Evolutionary conservation across 1,140 invertebrate genomes (phyloP).

Genomic region (Asobara japonica): DNA sequence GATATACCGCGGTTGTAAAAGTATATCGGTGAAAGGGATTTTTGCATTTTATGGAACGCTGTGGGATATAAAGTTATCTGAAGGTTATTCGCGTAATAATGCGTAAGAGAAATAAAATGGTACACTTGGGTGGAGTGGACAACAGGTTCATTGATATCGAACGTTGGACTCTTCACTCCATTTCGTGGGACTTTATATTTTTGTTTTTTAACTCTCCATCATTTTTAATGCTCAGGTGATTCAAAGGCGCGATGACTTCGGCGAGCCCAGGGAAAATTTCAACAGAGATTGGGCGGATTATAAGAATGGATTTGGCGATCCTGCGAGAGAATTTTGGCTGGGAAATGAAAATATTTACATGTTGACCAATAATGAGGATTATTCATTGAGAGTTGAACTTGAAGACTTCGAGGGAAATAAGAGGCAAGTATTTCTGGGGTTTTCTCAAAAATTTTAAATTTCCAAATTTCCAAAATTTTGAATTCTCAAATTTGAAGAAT

Average conservation of each 20-base stretch:
- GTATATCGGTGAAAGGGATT: constrained; percentile 30
- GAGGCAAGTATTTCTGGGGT: constrained; percentile 71
- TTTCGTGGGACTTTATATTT: no score
- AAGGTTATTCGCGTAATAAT: constrained; percentile 29
- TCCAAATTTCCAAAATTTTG: no score
- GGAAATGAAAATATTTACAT: constrained; percentile 95
- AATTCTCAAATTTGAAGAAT: no score
- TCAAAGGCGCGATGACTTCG: constrained; percentile 87
- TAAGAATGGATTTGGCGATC: constrained; percentile 93
- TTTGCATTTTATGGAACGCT: constrained; percentile 31
- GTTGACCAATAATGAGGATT: constrained; percentile 94
- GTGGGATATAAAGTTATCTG: constrained; percentile 17
- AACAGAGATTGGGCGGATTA: constrained; percentile 96
- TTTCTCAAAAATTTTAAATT: no score
- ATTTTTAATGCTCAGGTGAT: constrained; percentile 75
- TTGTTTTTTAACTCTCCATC: background rate
- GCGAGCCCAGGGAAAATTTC: constrained; percentile 89
- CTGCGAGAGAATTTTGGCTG: constrained; percentile 90
- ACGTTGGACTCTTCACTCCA: background rate
- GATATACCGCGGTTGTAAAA: background rate
- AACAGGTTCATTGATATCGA: background rate
- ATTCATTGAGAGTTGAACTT: constrained; percentile 86
- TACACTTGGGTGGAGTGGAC: background rate
- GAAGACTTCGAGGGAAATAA: constrained; percentile 95
- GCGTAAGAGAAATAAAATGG: background rate